Conservation (phyloP, 2,888 invertebrate species). For the Ectobius pallidus region DNA sequence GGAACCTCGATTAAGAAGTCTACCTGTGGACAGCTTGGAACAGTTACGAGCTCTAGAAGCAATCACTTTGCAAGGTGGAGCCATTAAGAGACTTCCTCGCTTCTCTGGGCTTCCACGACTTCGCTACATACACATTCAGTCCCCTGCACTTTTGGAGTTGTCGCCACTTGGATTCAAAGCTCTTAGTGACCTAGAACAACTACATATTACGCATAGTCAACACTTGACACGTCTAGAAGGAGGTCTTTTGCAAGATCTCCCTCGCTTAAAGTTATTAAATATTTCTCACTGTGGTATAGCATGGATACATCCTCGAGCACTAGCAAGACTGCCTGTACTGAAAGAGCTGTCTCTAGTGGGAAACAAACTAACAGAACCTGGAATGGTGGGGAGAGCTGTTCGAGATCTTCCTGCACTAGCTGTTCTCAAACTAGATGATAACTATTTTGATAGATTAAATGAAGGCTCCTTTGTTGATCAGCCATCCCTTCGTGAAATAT, state of each 20-base stretch:
- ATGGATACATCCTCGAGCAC: slow-evolving; percentile 78
- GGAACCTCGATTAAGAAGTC: slow-evolving; percentile 78
- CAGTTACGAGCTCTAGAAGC: slow-evolving; percentile 80
- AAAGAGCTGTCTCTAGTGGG: slow-evolving; percentile 71
- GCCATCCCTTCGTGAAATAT: slow-evolving; percentile 66
- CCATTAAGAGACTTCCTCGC: slow-evolving; percentile 74
- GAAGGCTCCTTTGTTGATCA: slow-evolving; percentile 83
- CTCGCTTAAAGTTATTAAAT: slow-evolving; percentile 72
- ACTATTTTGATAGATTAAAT: slow-evolving; percentile 70
- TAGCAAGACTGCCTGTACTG: slow-evolving; percentile 73
- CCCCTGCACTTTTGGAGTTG: slow-evolving; percentile 57
- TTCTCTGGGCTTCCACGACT: slow-evolving; percentile 74
- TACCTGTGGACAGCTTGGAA: slow-evolving; percentile 79
- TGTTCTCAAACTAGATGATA: slow-evolving; percentile 71
- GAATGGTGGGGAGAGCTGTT: slow-evolving; percentile 79
- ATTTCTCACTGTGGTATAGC: slow-evolving; percentile 77
- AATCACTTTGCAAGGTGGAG: slow-evolving; percentile 79
- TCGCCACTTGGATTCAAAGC: slow-evolving; percentile 73
- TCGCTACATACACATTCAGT: slow-evolving; percentile 62
- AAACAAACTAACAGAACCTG: slow-evolving; percentile 77
- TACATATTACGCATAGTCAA: slow-evolving; percentile 71
- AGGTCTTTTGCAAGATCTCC: slow-evolving; percentile 72
- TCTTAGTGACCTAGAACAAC: slow-evolving; percentile 73
- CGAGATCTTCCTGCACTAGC: slow-evolving; percentile 77
- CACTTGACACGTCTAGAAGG: slow-evolving; percentile 72